These are phyloP conservation scores for Dendrophyllia cribrosa DNA, from an alignment of 64 coral and sea anemone genomes.

Conservation along the genomic window DNA sequence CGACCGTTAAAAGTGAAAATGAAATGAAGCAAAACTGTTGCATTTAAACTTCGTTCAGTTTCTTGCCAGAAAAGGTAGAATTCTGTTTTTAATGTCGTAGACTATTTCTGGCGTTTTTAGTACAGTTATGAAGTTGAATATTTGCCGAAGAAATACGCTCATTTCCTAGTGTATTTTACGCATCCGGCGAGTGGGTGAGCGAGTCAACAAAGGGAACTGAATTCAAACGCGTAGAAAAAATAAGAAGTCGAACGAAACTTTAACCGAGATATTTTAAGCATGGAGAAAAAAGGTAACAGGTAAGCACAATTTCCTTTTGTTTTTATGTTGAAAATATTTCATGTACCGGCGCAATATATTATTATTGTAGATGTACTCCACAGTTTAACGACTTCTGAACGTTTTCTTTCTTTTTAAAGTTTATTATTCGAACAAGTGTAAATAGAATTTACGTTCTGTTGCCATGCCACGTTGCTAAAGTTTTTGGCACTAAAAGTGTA, in stretches of 20 bases:
- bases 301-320: not conserved
- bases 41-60: not conserved
- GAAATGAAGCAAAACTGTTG: slow-evolving; percentile 12
- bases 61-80: not conserved
- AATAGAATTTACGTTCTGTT: slow-evolving; percentile 2
- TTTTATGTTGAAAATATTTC: not conserved
- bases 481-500: not conserved
- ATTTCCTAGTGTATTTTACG: slow-evolving; percentile 16
- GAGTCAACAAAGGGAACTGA: slow-evolving; percentile 8
- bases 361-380: not conserved
- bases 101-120: not conserved
- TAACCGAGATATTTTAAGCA: not conserved
- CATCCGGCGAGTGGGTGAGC: slow-evolving; percentile 38
- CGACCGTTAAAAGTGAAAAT: slow-evolving; percentile 13
- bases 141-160: slow-evolving; percentile 4
- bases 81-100: not conserved
- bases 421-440: not conserved
- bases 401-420: slow-evolving; percentile 10
- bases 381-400: not conserved
- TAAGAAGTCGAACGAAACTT: not conserved
- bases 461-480: not conserved
- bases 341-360: not conserved
- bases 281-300: slow-evolving; percentile 8
- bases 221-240: not conserved
- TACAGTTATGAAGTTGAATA: not conserved